A percentile compares a stretch with the other conserved stretches of the same genome.
phyloP scores from a whole-genome alignment of 2,888 invertebrate species.

The Cataglyphis livida region DNA sequence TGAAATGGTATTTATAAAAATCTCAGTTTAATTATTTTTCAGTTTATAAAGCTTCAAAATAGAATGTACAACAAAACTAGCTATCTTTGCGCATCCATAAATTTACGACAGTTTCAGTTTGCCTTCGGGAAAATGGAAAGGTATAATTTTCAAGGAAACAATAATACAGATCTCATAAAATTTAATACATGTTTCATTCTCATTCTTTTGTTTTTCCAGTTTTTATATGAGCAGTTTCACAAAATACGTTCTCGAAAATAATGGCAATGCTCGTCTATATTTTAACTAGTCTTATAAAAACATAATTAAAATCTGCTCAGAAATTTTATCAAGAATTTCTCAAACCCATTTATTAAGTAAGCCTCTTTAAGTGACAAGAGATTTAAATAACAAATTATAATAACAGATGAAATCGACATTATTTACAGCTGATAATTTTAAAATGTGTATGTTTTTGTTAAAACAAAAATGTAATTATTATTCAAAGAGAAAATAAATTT shows the following conservation, averaged over 20 bases:
- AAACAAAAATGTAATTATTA: background rate
- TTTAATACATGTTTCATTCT: background rate
- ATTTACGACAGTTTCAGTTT: conserved; percentile 19
- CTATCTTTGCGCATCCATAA: background rate
- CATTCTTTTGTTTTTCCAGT: conserved; percentile 22
- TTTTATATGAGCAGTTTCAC: conserved; percentile 29
- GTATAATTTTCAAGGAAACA: conserved; percentile 62
- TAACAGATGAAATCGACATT: conserved; percentile 1
- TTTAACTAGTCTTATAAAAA: conserved; percentile 50
- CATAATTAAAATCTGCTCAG: background rate
- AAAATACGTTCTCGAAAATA: conserved; percentile 35
- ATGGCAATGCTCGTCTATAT: conserved; percentile 8
- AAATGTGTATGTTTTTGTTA: background rate
- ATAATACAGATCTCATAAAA: conserved; percentile 31
- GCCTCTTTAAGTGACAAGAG: background rate
- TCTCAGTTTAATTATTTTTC: background rate
- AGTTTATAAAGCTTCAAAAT: background rate
- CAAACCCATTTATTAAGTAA: conserved; percentile 51
- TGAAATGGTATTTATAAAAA: background rate
- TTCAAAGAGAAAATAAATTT: background rate
- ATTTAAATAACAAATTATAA: conserved; percentile 56
- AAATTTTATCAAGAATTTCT: conserved; percentile 25
- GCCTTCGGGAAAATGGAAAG: background rate
- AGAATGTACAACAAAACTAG: background rate
- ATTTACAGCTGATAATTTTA: conserved; percentile 34